These are phyloP conservation scores for Cataglyphis rosenhaueri DNA, from an alignment of 2,888 invertebrate genomes.

Conservation along the genomic window DNA sequence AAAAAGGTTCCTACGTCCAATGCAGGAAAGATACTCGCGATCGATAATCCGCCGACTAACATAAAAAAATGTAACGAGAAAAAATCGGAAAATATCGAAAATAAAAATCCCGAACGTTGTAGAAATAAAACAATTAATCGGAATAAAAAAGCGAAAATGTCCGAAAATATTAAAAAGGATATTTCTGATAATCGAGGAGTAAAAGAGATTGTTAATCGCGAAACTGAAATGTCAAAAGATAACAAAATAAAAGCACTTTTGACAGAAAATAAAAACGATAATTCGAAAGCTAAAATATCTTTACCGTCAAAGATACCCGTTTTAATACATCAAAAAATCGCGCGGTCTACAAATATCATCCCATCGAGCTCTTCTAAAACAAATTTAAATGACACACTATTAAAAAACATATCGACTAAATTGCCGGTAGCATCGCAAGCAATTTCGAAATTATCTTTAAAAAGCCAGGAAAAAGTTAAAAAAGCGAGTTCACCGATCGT, in stretches of 20 bases:
- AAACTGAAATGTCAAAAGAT: not conserved
- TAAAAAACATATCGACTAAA: slow-evolving; percentile 19
- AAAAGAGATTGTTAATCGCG: not conserved
- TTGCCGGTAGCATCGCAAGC: slow-evolving; percentile 30
- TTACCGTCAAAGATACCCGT: slow-evolving; percentile 64
- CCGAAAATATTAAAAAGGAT: not conserved
- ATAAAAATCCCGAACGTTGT: not conserved
- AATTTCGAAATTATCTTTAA: slow-evolving; percentile 25
- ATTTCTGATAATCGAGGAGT: not conserved
- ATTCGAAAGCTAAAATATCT: slow-evolving; percentile 33
- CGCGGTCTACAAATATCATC: not conserved
- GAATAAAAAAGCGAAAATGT: not conserved
- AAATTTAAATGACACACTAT: not conserved
- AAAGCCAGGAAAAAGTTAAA: not conserved
- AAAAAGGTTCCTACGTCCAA: not conserved
- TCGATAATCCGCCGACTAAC: slow-evolving; percentile 3
- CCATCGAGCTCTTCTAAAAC: not conserved
- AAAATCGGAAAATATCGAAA: slow-evolving; percentile 21
- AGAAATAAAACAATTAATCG: slow-evolving; percentile 3
- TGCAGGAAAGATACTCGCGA: not conserved
- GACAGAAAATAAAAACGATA: not conserved
- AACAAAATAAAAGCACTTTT: not conserved
- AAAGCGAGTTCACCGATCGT: not conserved
- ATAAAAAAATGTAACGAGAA: not conserved
- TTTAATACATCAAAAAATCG: slow-evolving; percentile 36